A percentile compares a stretch with the other conserved stretches of the same genome.
phyloP scores from a whole-genome alignment of 2,797 vertebrate species.

The Darevskia nairensis region DNA sequence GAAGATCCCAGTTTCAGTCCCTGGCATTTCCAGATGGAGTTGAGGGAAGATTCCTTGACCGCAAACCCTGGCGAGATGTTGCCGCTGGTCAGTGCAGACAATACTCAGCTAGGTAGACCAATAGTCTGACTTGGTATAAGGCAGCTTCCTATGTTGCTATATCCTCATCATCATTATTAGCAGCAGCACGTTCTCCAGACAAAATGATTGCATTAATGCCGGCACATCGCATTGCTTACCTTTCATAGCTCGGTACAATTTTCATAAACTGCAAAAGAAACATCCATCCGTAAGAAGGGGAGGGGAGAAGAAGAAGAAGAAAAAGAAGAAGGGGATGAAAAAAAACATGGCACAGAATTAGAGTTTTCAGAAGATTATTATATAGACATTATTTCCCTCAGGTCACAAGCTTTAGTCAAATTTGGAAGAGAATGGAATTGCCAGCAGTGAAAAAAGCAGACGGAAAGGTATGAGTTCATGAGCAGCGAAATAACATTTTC shows the following conservation, averaged over 20 bases:
- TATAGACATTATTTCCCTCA: conserved; percentile 99
- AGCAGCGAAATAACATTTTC: conserved; percentile 99
- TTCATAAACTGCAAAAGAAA: conserved; percentile 88
- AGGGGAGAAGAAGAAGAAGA: too few relatives aligned
- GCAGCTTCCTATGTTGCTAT: conserved; percentile 4
- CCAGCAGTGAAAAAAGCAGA: conserved; percentile 94
- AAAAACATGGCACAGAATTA: conserved; percentile 92
- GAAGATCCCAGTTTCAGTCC: too few relatives aligned
- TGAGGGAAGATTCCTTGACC: too few relatives aligned
- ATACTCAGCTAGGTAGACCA: too few relatives aligned
- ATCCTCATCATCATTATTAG: conserved; percentile 80
- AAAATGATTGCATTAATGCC: conserved; percentile 87
- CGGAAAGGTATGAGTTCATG: conserved; percentile 98
- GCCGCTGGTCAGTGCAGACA: too few relatives aligned
- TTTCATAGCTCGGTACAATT: conserved; percentile 88
- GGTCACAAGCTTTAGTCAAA: conserved; percentile 98
- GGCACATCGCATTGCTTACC: conserved; percentile 87
- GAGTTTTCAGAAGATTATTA: conserved; percentile 95
- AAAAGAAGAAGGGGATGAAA: conserved; percentile 3
- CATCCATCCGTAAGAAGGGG: conserved; percentile 76
- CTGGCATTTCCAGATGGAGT: too few relatives aligned
- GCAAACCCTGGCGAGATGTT: too few relatives aligned
- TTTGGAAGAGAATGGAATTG: conserved; percentile 99
- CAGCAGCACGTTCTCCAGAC: conserved; percentile 81
- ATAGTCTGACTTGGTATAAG: too few relatives aligned